Conservation (phyloP, 2,888 invertebrate species). For the Diabrotica balteata region DNA sequence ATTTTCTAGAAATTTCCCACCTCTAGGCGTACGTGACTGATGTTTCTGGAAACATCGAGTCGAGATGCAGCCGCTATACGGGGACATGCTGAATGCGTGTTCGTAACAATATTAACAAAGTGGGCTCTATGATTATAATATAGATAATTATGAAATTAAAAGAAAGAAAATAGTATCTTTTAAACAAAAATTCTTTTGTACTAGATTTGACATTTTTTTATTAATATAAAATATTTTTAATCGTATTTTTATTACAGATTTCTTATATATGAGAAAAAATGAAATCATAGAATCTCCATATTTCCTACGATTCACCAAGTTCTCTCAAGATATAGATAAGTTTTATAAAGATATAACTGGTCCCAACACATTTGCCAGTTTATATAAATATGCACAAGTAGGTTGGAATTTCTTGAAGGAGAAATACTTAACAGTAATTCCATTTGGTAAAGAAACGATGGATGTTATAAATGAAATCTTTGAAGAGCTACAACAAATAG, state of each 20-base stretch:
- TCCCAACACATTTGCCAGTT: slow-evolving; percentile 79
- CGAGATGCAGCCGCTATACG: too few relatives aligned
- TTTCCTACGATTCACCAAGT: slow-evolving; percentile 79
- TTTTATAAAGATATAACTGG: slow-evolving; percentile 80
- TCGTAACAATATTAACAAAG: too few relatives aligned
- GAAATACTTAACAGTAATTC: slow-evolving; percentile 71
- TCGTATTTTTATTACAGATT: slow-evolving; percentile 63
- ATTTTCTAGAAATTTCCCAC: too few relatives aligned
- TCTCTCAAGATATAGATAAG: slow-evolving; percentile 81
- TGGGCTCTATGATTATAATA: too few relatives aligned
- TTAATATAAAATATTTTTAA: background rate
- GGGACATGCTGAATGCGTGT: too few relatives aligned
- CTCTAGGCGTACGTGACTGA: too few relatives aligned
- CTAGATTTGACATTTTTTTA: too few relatives aligned
- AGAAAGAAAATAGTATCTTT: too few relatives aligned
- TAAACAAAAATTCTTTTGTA: too few relatives aligned
- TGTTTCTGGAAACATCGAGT: too few relatives aligned
- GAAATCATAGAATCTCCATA: slow-evolving; percentile 83
- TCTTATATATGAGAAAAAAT: slow-evolving; percentile 79
- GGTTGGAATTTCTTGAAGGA: slow-evolving; percentile 72
- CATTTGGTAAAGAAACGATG: slow-evolving; percentile 72
- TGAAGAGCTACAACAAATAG: slow-evolving; percentile 67
- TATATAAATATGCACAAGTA: slow-evolving; percentile 76
- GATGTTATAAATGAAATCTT: slow-evolving; percentile 70
- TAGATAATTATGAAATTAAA: too few relatives aligned